A percentile compares a stretch with the other conserved stretches of the same genome.
These are phyloP conservation scores for Periophthalmus modestus DNA, from an alignment of 2,113 vertebrate genomes.

Conservation along the genomic window DNA sequence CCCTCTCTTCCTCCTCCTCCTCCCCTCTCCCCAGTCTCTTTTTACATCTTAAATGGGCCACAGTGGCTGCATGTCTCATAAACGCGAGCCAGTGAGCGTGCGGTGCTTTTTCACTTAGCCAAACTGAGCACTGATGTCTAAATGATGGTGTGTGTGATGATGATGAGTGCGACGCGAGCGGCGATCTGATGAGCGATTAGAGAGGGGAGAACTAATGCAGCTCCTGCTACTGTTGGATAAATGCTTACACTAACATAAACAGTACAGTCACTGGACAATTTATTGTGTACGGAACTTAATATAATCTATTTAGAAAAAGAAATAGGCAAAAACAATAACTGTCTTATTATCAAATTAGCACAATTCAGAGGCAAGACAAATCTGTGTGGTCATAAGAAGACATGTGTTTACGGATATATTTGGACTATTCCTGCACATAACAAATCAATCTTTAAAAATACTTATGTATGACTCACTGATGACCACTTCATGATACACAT, in stretches of 20 bases:
- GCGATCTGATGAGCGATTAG: conserved; percentile 63
- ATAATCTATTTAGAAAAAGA: not conserved
- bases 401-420: too few relatives aligned
- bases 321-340: not conserved
- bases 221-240: conserved; percentile 70
- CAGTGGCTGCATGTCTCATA: conserved; percentile 72
- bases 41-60: conserved; percentile 75
- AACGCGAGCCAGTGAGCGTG: conserved; percentile 61
- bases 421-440: too few relatives aligned
- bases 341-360: not conserved
- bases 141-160: conserved; percentile 65
- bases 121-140: conserved; percentile 73
- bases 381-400: not conserved
- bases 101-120: conserved; percentile 52
- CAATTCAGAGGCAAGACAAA: not conserved
- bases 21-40: conserved; percentile 51
- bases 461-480: too few relatives aligned
- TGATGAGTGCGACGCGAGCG: conserved; percentile 53
- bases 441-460: too few relatives aligned
- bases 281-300: not conserved
- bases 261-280: conserved; percentile 33
- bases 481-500: too few relatives aligned
- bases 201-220: conserved; percentile 61
- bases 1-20: conserved; percentile 39
- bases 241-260: conserved; percentile 44